A percentile compares a stretch with the other conserved stretches of the same genome.
Evolutionary conservation across 2,113 vertebrate species (phyloP).

Genomic region (Centropus unirufus): DNA sequence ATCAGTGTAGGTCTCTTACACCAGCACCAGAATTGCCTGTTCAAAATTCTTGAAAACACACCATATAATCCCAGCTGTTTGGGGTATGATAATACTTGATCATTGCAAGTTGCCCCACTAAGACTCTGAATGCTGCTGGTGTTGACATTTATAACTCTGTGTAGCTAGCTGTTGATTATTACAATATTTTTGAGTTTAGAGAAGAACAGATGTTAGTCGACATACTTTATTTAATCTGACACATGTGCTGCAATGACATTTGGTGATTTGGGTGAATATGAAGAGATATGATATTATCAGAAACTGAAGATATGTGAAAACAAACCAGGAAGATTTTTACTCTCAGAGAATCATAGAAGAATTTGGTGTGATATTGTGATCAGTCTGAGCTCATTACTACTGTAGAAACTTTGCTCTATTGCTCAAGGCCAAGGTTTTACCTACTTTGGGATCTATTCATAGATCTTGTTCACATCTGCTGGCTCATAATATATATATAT

Average conservation of each 20-base stretch:
- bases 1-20: neutral
- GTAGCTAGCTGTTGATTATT: neutral
- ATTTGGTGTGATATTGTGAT: neutral
- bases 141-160: neutral
- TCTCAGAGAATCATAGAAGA: neutral
- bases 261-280: neutral
- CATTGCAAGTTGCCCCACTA: neutral
- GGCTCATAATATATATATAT: neutral
- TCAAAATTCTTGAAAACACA: neutral
- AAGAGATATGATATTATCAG: neutral
- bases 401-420: neutral
- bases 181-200: neutral
- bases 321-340: neutral
- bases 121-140: neutral
- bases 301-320: neutral
- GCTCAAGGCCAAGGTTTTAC: neutral
- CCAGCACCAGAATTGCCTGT: neutral
- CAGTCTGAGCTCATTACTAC: neutral
- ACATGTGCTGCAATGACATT: neutral
- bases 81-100: neutral
- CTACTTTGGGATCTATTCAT: neutral
- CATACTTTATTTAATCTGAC: neutral
- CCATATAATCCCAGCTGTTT: neutral
- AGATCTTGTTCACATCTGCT: neutral
- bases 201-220: neutral